phyloP scores from a whole-genome alignment of 2,113 vertebrate genomes.

The Chaetodon trifascialis region DNA sequence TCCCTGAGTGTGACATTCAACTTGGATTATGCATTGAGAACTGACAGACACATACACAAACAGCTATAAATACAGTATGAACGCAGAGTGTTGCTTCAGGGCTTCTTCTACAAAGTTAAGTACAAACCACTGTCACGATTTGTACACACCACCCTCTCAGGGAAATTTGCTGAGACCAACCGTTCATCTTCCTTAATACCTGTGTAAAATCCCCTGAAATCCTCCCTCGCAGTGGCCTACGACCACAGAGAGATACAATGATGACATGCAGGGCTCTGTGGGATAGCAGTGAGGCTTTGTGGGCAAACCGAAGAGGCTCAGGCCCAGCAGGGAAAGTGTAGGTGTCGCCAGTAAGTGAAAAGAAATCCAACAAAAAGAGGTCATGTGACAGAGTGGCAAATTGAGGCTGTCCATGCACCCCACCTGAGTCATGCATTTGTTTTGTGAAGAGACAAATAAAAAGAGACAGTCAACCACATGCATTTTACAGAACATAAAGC shows the following conservation, averaged over 20 bases:
- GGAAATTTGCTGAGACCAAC: conserved; percentile 34
- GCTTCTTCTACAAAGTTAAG: conserved; percentile 25
- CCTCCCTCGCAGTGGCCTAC: conserved; percentile 25
- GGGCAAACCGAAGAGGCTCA: conserved; percentile 6
- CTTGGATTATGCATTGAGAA: conserved; percentile 59
- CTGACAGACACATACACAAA: conserved; percentile 38
- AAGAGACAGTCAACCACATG: conserved; percentile 1
- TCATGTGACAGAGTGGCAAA: conserved; percentile 18
- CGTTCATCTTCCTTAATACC: conserved; percentile 53
- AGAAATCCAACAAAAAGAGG: conserved; percentile 4
- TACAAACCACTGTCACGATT: conserved; percentile 23
- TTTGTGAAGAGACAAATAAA: not conserved
- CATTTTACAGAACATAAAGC: not conserved
- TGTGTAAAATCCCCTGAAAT: conserved; percentile 69
- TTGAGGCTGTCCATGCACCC: not conserved
- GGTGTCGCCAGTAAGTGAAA: conserved; percentile 38
- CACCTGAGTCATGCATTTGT: not conserved
- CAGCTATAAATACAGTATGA: conserved; percentile 56
- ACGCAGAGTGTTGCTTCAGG: conserved; percentile 33
- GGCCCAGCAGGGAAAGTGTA: conserved; percentile 35
- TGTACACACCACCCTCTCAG: conserved; percentile 23
- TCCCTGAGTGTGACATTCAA: conserved; percentile 15
- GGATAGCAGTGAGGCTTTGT: conserved; percentile 36
- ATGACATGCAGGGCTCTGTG: conserved; percentile 54
- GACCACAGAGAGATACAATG: conserved; percentile 44